Evolutionary conservation across 2,113 vertebrate species (phyloP).

Genomic region (Ia io): DNA sequence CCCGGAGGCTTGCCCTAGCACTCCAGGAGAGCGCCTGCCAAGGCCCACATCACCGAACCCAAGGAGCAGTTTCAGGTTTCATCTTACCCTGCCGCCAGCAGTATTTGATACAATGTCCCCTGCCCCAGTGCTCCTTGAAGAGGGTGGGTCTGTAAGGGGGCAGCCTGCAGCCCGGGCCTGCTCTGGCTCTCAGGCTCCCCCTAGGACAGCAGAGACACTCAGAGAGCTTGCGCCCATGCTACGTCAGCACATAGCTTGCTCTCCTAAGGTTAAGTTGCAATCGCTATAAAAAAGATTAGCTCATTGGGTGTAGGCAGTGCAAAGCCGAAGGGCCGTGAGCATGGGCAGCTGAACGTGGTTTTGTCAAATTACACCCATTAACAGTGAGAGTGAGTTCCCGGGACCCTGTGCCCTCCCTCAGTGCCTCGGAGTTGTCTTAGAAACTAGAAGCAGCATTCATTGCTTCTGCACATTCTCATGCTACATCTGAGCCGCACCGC

Average conservation of each 20-base stretch:
- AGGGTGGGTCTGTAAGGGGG: background rate
- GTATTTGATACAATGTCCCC: no score
- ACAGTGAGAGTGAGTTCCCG: slow-evolving; percentile 69
- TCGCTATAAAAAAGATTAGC: slow-evolving; percentile 36
- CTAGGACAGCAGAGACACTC: background rate
- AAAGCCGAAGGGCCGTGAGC: background rate
- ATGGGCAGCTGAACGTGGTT: background rate
- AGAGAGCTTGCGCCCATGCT: background rate
- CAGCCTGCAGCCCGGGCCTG: background rate
- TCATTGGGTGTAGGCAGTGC: background rate
- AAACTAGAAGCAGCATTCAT: slow-evolving; percentile 58
- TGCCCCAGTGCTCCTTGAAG: background rate
- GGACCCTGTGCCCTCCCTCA: slow-evolving; percentile 43
- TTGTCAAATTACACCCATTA: slow-evolving; percentile 45
- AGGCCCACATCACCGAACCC: background rate
- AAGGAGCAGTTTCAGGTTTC: background rate
- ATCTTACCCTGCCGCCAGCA: background rate
- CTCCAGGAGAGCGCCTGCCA: background rate
- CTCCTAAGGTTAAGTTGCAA: slow-evolving; percentile 12
- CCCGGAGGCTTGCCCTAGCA: no score
- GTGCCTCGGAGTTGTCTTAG: slow-evolving; percentile 46
- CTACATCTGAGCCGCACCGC: background rate
- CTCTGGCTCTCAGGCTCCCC: background rate
- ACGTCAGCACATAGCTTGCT: background rate
- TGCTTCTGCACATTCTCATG: slow-evolving; percentile 34